phyloP scores from a whole-genome alignment of 2,113 vertebrate species.

The Mugil cephalus region DNA sequence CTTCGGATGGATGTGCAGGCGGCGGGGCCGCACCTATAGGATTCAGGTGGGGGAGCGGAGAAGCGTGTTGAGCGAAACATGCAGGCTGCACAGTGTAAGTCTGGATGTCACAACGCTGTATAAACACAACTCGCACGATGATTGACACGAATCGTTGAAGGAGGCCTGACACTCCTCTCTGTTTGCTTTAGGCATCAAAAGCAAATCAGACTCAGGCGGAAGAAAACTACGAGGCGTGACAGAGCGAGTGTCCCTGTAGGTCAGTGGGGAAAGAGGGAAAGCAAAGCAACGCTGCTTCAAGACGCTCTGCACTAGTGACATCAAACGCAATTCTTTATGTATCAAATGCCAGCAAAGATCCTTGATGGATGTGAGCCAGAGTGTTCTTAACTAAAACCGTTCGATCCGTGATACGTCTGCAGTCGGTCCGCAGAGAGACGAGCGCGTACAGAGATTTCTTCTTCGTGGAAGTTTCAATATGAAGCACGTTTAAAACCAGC shows the following conservation, averaged over 20 bases:
- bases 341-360: slow-evolving; percentile 36
- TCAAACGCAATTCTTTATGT: slow-evolving; percentile 34
- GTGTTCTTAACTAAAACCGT: slow-evolving; percentile 18
- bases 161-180: slow-evolving; percentile 14
- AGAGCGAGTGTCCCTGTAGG: slow-evolving; percentile 13
- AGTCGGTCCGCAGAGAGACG: background rate
- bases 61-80: slow-evolving; percentile 8
- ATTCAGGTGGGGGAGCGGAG: background rate
- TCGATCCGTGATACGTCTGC: background rate
- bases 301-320: slow-evolving; percentile 19
- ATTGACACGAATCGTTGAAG: slow-evolving; percentile 19
- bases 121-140: slow-evolving; percentile 23
- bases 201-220: background rate
- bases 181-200: slow-evolving; percentile 41
- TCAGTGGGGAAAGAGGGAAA: slow-evolving; percentile 33
- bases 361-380: slow-evolving; percentile 25
- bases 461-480: background rate
- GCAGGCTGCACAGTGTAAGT: slow-evolving; percentile 20
- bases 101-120: slow-evolving; percentile 7
- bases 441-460: slow-evolving; percentile 16
- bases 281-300: slow-evolving; percentile 30
- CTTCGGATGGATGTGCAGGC: slow-evolving; percentile 38
- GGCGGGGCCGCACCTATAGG: slow-evolving; percentile 12
- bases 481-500: too few species aligned
- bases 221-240: background rate